These are phyloP conservation scores for Rhea pennata DNA, from an alignment of 2,113 vertebrate genomes.

Conservation along the genomic window DNA sequence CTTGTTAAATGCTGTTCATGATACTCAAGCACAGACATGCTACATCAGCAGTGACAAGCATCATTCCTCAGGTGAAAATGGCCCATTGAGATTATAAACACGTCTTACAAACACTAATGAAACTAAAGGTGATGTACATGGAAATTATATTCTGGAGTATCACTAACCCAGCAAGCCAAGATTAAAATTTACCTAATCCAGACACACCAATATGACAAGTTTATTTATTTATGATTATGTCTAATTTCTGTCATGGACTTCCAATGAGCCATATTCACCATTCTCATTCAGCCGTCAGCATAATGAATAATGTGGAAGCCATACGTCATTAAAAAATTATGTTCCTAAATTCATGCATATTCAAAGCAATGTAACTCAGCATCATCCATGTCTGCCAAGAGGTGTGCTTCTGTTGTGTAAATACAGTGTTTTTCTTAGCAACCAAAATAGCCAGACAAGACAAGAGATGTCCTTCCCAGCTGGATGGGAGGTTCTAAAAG, in stretches of 20 bases:
- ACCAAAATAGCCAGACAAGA: background rate
- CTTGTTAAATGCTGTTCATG: accelerated
- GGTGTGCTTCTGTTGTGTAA: background rate
- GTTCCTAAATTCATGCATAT: background rate
- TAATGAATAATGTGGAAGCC: background rate
- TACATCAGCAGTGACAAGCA: background rate
- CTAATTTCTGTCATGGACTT: background rate
- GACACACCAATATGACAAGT: background rate
- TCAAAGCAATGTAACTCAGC: background rate
- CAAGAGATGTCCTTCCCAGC: background rate
- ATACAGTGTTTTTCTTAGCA: background rate
- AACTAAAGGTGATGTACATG: background rate
- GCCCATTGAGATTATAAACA: background rate
- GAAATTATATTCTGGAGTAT: background rate
- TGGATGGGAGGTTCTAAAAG: background rate
- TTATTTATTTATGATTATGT: background rate
- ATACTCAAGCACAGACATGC: accelerated
- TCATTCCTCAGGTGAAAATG: background rate
- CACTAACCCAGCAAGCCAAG: background rate
- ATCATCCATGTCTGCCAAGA: background rate
- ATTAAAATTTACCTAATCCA: background rate
- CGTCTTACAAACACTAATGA: accelerated
- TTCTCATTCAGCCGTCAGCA: background rate
- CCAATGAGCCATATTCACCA: background rate
- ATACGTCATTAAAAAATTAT: background rate